phyloP scores from a whole-genome alignment of 1,140 invertebrate species.

The Solenopsis invicta region DNA sequence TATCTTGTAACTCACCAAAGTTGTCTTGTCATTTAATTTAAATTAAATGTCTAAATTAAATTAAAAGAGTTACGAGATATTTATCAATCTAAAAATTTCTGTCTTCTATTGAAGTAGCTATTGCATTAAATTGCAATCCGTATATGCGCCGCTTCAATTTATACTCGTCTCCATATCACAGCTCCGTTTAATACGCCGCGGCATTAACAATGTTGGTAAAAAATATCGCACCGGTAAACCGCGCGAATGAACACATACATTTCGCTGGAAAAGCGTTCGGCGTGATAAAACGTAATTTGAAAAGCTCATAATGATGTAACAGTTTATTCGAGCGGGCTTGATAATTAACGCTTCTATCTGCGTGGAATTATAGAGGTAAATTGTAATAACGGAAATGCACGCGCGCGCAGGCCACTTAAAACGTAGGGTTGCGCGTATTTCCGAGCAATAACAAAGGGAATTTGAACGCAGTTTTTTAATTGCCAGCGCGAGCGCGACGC shows the following conservation, averaged over 20 bases:
- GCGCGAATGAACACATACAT: conserved; percentile 6
- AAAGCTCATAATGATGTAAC: conserved; percentile 26
- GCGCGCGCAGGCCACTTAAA: not conserved
- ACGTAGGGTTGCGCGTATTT: not conserved
- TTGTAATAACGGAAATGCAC: not conserved
- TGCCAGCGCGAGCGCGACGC: not conserved
- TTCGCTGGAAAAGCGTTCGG: not conserved
- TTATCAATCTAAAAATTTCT: not conserved
- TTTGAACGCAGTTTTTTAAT: conserved; percentile 36
- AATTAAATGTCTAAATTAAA: too few species aligned
- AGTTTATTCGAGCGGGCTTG: conserved; percentile 15
- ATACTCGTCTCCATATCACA: not conserved
- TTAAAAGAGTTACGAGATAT: not conserved
- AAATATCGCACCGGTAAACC: not conserved
- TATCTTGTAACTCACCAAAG: not conserved
- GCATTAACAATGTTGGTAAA: not conserved
- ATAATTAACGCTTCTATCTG: conserved; percentile 30
- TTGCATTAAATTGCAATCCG: not conserved
- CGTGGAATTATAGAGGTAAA: conserved; percentile 13
- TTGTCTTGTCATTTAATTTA: too few species aligned
- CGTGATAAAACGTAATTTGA: conserved; percentile 19
- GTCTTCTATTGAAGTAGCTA: not conserved
- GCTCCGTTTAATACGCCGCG: not conserved
- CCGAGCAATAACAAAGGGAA: not conserved
- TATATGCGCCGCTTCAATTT: not conserved